Base-by-base conservation (phyloP, 2,113 vertebrate genomes). In the Chascanopsetta lugubris region DNA sequence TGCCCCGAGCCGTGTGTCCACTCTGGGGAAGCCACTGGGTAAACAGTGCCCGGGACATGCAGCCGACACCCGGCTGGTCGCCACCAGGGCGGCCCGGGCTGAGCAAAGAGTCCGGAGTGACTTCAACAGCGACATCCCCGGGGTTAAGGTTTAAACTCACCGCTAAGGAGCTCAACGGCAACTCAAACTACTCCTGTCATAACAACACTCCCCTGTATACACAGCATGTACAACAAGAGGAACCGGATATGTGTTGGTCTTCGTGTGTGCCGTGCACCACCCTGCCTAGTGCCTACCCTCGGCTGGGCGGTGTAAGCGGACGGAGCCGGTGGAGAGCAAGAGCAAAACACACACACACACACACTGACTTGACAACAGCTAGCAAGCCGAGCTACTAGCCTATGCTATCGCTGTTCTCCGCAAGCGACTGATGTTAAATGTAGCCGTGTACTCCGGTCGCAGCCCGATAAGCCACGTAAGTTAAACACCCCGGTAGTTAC, bases 61-160 rank as follows among this genome's bases (percentile, higher is more conserved):
- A 50, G 81, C 54, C 29, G 9, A 7, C n/a, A 42, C 9, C 6
- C 34, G 26, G 10, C 13, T 73, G 29, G 15, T 71, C 34, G 15
- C 6, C 25, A 69, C 12, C 60, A 71, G 34, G 1, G 47, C 26
- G 48, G 53, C 49, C 20, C 77, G 42, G 6, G 12, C 40, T 5
- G 58, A 67, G 20, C 46, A 22, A 8, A 69, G 10, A 1, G 58
- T 17, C 62, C 78, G 60, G 4, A 63, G 20, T 24, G 12, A 61
- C 15, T 32, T 65, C 3, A 38, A 6, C 9, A 43, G n/a, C 47
- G 81, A 30, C 87, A 89, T 45, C 3, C 89, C 6, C 21, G 53
- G 17, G 9, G 2, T n/a, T n/a, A n/a, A n/a, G 2, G 6, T 25
- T 22, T 8, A 59, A 69, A 54, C 1, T 21, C 7, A 24, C 10